Conservation (phyloP, 2,113 vertebrate species). For the Thamnophis sirtalis region DNA sequence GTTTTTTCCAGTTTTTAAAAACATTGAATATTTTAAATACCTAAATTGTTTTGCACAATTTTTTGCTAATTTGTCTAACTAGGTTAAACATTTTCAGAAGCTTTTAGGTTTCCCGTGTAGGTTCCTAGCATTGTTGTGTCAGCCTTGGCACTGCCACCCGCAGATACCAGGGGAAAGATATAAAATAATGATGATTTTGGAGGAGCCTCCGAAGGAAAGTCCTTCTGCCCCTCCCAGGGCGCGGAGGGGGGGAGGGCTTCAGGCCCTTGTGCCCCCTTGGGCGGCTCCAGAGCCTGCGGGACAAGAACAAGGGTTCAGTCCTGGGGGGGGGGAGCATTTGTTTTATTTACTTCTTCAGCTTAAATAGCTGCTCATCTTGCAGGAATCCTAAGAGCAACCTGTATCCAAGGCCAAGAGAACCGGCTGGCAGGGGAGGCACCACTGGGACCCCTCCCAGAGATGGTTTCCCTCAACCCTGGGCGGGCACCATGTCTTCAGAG, state of each 20-base stretch:
- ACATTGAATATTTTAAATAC: conserved; percentile 86
- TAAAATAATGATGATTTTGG: neutral
- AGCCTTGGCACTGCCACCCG: conserved; percentile 37
- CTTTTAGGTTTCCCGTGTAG: conserved; percentile 74
- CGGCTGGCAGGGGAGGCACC: neutral
- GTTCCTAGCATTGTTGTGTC: conserved; percentile 71
- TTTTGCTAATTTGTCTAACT: conserved; percentile 85
- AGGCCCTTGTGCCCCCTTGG: neutral
- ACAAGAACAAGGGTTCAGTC: neutral
- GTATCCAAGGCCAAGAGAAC: neutral
- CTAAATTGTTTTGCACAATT: conserved; percentile 85
- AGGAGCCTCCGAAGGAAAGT: neutral
- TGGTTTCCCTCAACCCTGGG: neutral
- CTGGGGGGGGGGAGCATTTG: neutral
- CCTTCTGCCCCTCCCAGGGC: neutral
- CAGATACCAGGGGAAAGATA: neutral
- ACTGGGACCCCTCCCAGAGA: neutral
- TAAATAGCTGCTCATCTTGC: neutral
- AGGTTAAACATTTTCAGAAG: conserved; percentile 83
- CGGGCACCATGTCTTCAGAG: neutral
- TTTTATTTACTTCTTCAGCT: neutral
- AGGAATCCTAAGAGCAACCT: neutral
- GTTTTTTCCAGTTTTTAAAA: conserved; percentile 83
- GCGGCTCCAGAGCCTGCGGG: neutral
- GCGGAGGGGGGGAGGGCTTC: neutral